Evolutionary conservation across 1,140 invertebrate species (phyloP).

Genomic region (Drosophila elegans): DNA sequence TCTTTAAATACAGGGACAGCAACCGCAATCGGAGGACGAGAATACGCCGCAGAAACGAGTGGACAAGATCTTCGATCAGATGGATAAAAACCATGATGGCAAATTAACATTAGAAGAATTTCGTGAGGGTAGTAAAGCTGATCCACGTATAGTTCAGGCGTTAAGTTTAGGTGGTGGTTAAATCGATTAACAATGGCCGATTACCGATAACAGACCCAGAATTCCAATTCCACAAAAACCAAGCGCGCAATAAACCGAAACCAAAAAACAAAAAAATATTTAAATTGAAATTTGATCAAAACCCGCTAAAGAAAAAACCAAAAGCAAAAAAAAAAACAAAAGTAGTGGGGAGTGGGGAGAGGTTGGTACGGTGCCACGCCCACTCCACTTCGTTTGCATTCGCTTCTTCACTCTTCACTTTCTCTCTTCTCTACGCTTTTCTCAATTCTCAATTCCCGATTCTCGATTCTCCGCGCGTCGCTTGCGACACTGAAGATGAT

Average conservation of each 20-base stretch:
- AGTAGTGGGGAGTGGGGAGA: background rate
- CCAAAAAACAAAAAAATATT: background rate
- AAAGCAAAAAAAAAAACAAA: slow-evolving; percentile 20
- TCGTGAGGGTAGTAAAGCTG: slow-evolving; percentile 98
- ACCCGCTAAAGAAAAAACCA: slow-evolving; percentile 6
- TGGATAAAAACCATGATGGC: slow-evolving; percentile 99
- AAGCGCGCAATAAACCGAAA: slow-evolving; percentile 41
- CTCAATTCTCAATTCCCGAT: slow-evolving; percentile 30
- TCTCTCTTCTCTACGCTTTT: slow-evolving; percentile 43
- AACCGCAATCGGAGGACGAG: slow-evolving; percentile 95
- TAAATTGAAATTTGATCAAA: slow-evolving; percentile 18
- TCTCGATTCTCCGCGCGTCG: slow-evolving; percentile 64
- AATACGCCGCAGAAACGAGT: slow-evolving; percentile 98
- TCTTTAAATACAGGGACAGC: slow-evolving; percentile 89
- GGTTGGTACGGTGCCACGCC: background rate
- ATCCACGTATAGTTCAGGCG: slow-evolving; percentile 99
- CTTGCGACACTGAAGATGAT: slow-evolving; percentile 72
- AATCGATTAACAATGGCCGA: slow-evolving; percentile 57
- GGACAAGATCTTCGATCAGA: slow-evolving; percentile 98
- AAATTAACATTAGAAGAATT: slow-evolving; percentile 98
- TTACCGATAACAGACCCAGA: slow-evolving; percentile 23
- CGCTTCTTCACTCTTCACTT: slow-evolving; percentile 25
- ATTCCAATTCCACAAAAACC: slow-evolving; percentile 22
- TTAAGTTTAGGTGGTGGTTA: slow-evolving; percentile 92
- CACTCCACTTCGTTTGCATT: slow-evolving; percentile 12